phyloP scores from a whole-genome alignment of 2,888 invertebrate species.

The Pristionchus entomophagus region DNA sequence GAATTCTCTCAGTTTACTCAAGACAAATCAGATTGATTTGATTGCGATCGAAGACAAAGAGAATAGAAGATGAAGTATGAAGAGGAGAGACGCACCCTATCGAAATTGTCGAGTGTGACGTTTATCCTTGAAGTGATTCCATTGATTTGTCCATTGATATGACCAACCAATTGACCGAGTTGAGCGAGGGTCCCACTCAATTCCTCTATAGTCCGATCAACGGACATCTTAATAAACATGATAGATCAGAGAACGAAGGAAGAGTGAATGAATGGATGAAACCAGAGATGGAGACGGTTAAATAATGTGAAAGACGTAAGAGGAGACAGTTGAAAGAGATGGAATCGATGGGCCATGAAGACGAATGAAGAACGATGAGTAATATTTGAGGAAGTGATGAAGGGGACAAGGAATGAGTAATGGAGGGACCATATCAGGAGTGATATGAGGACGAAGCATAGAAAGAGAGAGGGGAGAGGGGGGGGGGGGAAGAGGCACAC shows the following conservation, averaged over 20 bases:
- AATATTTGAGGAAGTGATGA: constrained; percentile 41
- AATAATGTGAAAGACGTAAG: neutral
- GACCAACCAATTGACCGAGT: constrained; percentile 70
- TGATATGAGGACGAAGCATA: neutral
- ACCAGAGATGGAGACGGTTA: neutral
- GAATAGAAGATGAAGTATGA: constrained; percentile 35
- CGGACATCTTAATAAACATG: constrained; percentile 62
- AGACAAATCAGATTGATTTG: constrained; percentile 38
- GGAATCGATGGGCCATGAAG: neutral
- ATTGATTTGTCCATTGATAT: constrained; percentile 72
- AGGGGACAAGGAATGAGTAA: constrained; percentile 34
- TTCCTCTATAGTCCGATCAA: constrained; percentile 73
- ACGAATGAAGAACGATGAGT: constrained; percentile 32
- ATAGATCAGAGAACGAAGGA: neutral
- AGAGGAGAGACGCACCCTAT: constrained; percentile 53
- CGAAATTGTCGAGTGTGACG: constrained; percentile 73
- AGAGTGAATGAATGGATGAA: neutral
- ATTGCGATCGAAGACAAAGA: constrained; percentile 33
- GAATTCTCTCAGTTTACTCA: constrained; percentile 36
- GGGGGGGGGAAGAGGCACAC: too few relatives aligned
- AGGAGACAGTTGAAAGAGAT: neutral
- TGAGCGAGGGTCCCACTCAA: constrained; percentile 72
- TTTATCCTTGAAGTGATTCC: constrained; percentile 73
- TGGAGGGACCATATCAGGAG: constrained; percentile 17
- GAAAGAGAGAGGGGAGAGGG: neutral